phyloP scores from a whole-genome alignment of 2,797 vertebrate genomes.

The Stomatorhinus walkeri region DNA sequence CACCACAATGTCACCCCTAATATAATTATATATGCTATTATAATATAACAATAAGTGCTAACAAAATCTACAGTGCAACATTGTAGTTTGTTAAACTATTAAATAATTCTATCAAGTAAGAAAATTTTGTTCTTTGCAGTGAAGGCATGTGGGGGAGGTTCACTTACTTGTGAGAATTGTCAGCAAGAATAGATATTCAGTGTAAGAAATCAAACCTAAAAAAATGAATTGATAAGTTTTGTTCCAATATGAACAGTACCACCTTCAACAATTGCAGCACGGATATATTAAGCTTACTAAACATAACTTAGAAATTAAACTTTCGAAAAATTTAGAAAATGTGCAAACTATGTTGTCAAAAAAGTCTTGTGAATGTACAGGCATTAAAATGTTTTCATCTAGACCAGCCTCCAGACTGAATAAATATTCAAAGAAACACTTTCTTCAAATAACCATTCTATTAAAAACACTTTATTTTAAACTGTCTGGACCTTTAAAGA shows the following conservation, averaged over 20 bases:
- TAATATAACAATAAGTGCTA: background rate
- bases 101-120: background rate
- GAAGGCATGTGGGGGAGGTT: background rate
- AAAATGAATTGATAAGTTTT: constrained; percentile 30
- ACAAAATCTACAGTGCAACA: background rate
- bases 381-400: background rate
- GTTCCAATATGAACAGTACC: background rate
- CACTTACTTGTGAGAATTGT: constrained; percentile 93
- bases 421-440: background rate
- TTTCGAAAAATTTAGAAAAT: background rate
- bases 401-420: background rate
- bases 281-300: background rate
- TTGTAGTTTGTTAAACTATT: background rate
- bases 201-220: constrained; percentile 91
- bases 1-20: background rate
- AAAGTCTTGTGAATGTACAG: background rate
- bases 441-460: background rate
- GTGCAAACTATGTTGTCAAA: background rate
- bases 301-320: background rate
- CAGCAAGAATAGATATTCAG: constrained; percentile 91
- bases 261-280: background rate
- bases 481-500: background rate
- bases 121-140: background rate
- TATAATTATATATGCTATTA: background rate
- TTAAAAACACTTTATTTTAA: background rate